Evolutionary conservation across 2,888 invertebrate species (phyloP).

Genomic region (Callosobruchus maculatus): DNA sequence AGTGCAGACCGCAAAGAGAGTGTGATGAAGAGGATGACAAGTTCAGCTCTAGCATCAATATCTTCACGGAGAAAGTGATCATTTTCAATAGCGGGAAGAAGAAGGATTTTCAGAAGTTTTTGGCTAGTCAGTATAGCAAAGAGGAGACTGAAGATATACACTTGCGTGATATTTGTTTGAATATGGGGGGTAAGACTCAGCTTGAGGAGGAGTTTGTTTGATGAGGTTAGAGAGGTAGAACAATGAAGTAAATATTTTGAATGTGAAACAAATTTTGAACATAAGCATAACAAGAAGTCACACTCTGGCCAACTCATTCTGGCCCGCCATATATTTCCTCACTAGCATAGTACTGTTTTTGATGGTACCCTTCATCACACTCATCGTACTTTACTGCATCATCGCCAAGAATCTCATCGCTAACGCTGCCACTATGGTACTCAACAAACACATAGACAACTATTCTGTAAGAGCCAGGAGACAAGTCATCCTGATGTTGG

Average conservation of each 20-base stretch:
- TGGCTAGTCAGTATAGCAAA: constrained; percentile 19
- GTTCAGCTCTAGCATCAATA: constrained; percentile 23
- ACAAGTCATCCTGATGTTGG: constrained; percentile 84
- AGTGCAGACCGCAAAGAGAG: constrained; percentile 17
- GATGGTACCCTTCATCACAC: constrained; percentile 72
- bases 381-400: constrained; percentile 76
- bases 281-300: constrained; percentile 77
- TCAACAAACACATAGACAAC: constrained; percentile 68
- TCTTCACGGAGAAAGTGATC: constrained; percentile 33
- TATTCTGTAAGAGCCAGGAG: constrained; percentile 69
- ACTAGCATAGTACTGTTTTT: constrained; percentile 77
- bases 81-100: constrained; percentile 22
- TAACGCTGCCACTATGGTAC: constrained; percentile 49
- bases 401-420: constrained; percentile 81
- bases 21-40: constrained; percentile 18
- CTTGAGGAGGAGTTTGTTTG: constrained; percentile 37
- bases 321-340: constrained; percentile 77
- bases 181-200: constrained; percentile 18
- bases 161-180: constrained; percentile 28
- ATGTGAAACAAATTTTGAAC: not conserved
- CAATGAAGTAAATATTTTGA: not conserved
- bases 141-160: constrained; percentile 25
- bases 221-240: constrained; percentile 1
- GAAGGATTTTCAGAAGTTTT: constrained; percentile 20
- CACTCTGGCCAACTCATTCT: constrained; percentile 71